phyloP scores from a whole-genome alignment of 2,797 vertebrate genomes.

The Pelodytes ibericus region DNA sequence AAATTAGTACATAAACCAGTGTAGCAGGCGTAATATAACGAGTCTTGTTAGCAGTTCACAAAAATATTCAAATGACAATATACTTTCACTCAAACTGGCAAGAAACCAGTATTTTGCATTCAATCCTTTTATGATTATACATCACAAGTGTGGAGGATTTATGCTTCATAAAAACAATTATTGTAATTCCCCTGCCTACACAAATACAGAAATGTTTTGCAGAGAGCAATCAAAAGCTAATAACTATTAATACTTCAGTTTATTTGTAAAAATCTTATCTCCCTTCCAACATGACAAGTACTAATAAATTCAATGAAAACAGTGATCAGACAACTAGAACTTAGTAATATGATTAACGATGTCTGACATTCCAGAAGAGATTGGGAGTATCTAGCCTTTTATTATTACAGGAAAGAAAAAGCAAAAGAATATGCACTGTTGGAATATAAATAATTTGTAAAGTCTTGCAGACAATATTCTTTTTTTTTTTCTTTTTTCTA shows the following conservation, averaged over 20 bases:
- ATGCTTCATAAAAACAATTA: conserved; percentile 58
- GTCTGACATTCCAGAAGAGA: conserved; percentile 64
- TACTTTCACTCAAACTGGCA: too few species aligned
- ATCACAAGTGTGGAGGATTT: conserved; percentile 26
- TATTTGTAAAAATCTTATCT: conserved; percentile 51
- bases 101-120: too few species aligned
- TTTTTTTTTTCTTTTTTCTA: conserved; percentile 59
- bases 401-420: conserved; percentile 69
- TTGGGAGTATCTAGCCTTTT: conserved; percentile 62
- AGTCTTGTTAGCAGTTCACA: too few species aligned
- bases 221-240: conserved; percentile 40
- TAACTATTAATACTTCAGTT: conserved; percentile 49
- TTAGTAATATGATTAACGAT: conserved; percentile 68
- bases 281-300: conserved; percentile 52
- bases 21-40: too few species aligned
- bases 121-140: conserved; percentile 16
- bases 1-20: too few species aligned
- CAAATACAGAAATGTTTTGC: conserved; percentile 36
- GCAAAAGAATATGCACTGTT: conserved; percentile 71
- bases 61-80: too few species aligned
- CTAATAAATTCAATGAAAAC: conserved; percentile 69
- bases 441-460: conserved; percentile 82
- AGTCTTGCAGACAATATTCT: conserved; percentile 71
- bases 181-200: conserved; percentile 51
- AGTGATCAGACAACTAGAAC: conserved; percentile 66